Evolutionary conservation across 2,797 vertebrate species (phyloP).

Genomic region (Gobio occitaniae): DNA sequence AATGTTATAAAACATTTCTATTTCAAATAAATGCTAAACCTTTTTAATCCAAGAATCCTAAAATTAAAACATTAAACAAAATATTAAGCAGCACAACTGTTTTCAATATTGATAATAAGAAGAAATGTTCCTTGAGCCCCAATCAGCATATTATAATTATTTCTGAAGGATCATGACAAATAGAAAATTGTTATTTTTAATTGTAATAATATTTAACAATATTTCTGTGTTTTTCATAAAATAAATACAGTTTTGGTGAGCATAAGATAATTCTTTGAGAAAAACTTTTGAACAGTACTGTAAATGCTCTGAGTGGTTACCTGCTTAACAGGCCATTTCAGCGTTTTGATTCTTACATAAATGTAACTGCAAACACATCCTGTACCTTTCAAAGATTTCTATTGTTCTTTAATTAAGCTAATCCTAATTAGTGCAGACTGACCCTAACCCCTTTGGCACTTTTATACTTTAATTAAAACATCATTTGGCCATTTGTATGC

Average conservation of each 20-base stretch:
- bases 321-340: neutral
- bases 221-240: neutral
- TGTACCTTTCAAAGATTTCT: neutral
- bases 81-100: neutral
- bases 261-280: neutral
- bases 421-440: constrained; percentile 20
- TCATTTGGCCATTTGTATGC: constrained; percentile 26
- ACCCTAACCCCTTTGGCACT: neutral
- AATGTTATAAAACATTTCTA: neutral
- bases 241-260: neutral
- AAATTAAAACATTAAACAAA: neutral
- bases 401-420: constrained; percentile 2
- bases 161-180: neutral
- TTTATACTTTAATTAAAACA: constrained; percentile 29
- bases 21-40: neutral
- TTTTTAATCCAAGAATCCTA: neutral
- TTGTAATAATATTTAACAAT: neutral
- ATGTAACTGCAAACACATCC: neutral
- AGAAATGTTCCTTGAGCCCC: neutral
- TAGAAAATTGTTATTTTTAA: neutral
- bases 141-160: neutral
- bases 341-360: neutral
- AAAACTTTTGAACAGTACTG: neutral
- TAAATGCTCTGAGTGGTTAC: neutral
- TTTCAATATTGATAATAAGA: neutral